Evolutionary conservation across 2,113 vertebrate genomes (phyloP).

Genomic region (Australoheros scitulus): DNA sequence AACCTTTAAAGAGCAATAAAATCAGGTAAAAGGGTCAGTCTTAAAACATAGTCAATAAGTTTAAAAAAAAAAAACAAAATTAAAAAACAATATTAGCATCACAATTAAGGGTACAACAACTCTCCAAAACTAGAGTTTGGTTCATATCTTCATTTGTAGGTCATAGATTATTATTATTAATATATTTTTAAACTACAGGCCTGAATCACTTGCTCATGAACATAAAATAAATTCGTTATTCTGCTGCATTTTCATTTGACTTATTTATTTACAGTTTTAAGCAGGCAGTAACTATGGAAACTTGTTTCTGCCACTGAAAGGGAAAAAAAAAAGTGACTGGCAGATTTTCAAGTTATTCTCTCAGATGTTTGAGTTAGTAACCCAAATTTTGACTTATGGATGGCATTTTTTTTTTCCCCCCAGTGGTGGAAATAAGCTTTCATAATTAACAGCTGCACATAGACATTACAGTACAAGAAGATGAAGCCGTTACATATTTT

Average conservation of each 20-base stretch:
- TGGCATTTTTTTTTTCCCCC: neutral
- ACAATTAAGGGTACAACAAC: neutral
- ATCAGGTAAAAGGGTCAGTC: neutral
- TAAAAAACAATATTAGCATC: neutral
- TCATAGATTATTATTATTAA: neutral
- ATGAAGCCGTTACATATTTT: neutral
- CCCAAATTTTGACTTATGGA: neutral
- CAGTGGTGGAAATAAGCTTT: neutral
- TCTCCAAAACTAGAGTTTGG: neutral
- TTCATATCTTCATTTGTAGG: neutral
- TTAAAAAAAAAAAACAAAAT: no score
- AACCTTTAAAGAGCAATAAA: conserved; percentile 45
- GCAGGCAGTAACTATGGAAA: accelerated
- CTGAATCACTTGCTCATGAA: neutral
- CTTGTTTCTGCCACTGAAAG: neutral
- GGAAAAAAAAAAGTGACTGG: neutral
- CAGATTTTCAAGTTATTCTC: no score
- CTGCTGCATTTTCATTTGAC: neutral
- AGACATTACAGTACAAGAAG: accelerated
- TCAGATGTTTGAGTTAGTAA: accelerated
- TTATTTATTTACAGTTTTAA: accelerated
- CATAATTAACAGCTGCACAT: neutral
- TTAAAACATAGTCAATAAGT: neutral
- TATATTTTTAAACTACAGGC: neutral
- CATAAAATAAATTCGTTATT: neutral